Evolutionary conservation across 2,797 vertebrate species (phyloP).

Genomic region (Tokudaia tokunoshimensis): DNA sequence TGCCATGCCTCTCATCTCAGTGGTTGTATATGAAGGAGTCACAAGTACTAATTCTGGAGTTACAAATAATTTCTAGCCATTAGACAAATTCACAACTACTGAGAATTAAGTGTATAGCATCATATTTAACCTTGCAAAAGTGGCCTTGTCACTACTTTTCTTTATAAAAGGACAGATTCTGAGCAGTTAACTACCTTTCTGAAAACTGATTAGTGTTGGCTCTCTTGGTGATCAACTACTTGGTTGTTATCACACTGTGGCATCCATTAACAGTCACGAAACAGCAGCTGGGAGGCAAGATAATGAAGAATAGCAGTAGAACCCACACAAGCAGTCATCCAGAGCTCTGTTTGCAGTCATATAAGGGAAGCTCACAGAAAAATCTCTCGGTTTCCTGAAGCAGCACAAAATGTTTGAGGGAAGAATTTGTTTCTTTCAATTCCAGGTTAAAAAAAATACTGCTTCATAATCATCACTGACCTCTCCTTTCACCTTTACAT

Average conservation of each 20-base stretch:
- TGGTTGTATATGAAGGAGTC: neutral
- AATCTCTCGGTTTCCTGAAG: neutral
- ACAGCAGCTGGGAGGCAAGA: neutral
- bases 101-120: neutral
- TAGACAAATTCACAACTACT: neutral
- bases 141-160: neutral
- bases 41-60: neutral
- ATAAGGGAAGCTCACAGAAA: neutral
- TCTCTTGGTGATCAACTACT: neutral
- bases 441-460: conserved; percentile 2
- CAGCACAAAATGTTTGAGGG: neutral
- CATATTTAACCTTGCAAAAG: conserved; percentile 3
- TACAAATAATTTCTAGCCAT: conserved; percentile 29
- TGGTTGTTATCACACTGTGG: neutral
- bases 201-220: neutral
- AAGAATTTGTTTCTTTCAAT: neutral
- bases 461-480: neutral
- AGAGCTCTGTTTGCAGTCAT: neutral
- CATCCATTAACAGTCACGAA: neutral
- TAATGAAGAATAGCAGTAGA: neutral
- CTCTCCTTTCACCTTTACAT: neutral
- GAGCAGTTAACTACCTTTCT: neutral
- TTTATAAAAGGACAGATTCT: neutral
- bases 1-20: neutral
- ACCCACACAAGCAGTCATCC: neutral